Percentiles rank a stretch among this genome's conserved stretches.
phyloP scores from a whole-genome alignment of 1,140 invertebrate genomes.

The Conopomorpha cramerella region DNA sequence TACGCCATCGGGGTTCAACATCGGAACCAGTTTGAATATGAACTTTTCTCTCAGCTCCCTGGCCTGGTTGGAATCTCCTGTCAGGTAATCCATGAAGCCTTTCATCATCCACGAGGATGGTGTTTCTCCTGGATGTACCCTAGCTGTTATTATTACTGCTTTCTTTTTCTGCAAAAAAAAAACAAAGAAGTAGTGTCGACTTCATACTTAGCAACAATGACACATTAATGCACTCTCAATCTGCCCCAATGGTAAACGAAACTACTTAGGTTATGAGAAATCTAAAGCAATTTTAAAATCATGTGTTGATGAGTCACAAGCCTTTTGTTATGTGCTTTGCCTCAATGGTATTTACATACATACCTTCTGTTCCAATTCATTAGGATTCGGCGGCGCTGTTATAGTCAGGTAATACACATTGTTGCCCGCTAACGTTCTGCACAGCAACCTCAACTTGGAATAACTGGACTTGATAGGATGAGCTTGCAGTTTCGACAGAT shows the following conservation, averaged over 20 bases:
- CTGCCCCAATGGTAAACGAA: too few relatives aligned
- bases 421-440: constrained; percentile 87
- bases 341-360: too few relatives aligned
- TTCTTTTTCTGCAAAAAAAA: constrained; percentile 68
- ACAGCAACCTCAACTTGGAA: constrained; percentile 79
- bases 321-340: too few relatives aligned
- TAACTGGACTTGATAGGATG: constrained; percentile 81
- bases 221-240: too few relatives aligned
- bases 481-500: constrained; percentile 69
- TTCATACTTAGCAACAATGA: too few relatives aligned
- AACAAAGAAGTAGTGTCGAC: too few relatives aligned
- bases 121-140: constrained; percentile 95
- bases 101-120: constrained; percentile 98
- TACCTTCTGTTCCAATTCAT: constrained; percentile 58
- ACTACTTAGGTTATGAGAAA: too few relatives aligned
- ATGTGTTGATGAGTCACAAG: too few relatives aligned
- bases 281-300: too few relatives aligned
- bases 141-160: constrained; percentile 84
- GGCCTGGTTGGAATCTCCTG: constrained; percentile 77
- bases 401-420: constrained; percentile 92
- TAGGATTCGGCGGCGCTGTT: constrained; percentile 69
- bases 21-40: constrained; percentile 95
- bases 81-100: constrained; percentile 89
- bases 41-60: constrained; percentile 87
- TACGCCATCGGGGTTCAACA: constrained; percentile 95